phyloP scores from a whole-genome alignment of 2,113 vertebrate species.

The Empidonax alnorum region DNA sequence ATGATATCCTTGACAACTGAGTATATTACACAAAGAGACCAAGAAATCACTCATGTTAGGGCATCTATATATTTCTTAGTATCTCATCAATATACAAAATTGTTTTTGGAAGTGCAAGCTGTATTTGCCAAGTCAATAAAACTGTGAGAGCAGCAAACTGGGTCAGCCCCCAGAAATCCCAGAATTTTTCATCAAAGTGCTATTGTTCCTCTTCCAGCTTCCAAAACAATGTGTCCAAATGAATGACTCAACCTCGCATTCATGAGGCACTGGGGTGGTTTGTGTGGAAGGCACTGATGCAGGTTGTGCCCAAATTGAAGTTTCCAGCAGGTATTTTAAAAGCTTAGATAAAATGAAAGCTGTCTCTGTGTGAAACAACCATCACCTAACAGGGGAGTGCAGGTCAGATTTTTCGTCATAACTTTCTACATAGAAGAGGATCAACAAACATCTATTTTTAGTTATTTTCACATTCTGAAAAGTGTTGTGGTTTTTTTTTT shows the following conservation, averaged over 20 bases:
- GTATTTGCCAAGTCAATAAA: background rate
- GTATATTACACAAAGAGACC: background rate
- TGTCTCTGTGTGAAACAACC: background rate
- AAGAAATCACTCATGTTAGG: background rate
- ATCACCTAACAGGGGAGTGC: background rate
- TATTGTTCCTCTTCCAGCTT: background rate
- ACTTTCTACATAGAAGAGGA: background rate
- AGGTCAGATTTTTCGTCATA: background rate
- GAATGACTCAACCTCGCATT: background rate
- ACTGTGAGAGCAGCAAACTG: background rate
- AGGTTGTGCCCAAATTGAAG: background rate
- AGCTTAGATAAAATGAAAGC: background rate
- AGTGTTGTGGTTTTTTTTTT: background rate
- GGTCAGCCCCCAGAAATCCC: background rate
- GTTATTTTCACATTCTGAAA: background rate
- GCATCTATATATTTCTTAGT: background rate
- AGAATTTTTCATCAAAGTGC: background rate
- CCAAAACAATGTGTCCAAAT: background rate
- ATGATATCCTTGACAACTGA: background rate
- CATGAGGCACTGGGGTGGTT: background rate
- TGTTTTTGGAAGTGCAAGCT: background rate
- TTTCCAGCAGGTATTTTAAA: background rate
- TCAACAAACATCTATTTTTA: background rate
- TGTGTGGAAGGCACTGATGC: background rate
- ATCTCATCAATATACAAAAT: background rate